phyloP scores from a whole-genome alignment of 2,113 vertebrate genomes.

The Coregonus clupeaformis region DNA sequence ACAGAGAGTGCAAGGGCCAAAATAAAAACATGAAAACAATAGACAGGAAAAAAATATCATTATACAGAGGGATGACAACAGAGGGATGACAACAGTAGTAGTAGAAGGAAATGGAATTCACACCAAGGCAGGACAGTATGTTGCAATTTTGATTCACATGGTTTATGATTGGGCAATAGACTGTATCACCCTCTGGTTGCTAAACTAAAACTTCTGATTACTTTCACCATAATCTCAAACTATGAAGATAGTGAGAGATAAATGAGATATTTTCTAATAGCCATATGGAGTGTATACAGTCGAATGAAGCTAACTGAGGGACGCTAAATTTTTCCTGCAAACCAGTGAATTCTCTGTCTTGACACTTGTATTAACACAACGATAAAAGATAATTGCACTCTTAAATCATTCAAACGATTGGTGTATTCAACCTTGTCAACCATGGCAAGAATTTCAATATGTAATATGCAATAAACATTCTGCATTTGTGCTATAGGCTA shows the following conservation, averaged over 20 bases:
- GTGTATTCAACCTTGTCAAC: not conserved
- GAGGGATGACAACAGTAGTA: too few species aligned
- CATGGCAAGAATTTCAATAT: constrained; percentile 3
- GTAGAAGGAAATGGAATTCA: constrained; percentile 11
- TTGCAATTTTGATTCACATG: constrained; percentile 1
- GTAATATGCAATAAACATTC: constrained; percentile 13
- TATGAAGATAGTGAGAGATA: constrained; percentile 9
- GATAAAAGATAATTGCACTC: constrained; percentile 48
- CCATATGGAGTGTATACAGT: not conserved
- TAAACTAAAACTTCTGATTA: constrained; percentile 21
- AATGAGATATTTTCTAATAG: not conserved
- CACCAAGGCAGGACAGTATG: not conserved
- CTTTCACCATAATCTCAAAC: constrained; percentile 30
- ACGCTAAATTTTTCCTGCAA: not conserved
- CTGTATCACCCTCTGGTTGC: not conserved
- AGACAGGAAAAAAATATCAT: not conserved
- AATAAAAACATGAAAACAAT: too few species aligned
- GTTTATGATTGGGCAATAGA: constrained; percentile 18
- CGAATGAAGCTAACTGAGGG: not conserved
- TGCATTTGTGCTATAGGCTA: not conserved
- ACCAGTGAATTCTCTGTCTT: constrained; percentile 43
- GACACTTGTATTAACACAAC: not conserved
- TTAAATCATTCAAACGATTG: constrained; percentile 38
- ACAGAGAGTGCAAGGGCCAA: too few species aligned
- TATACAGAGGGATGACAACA: too few species aligned